These are phyloP conservation scores for Ophion ellenae DNA, from an alignment of 2,888 invertebrate genomes.

Conservation along the genomic window DNA sequence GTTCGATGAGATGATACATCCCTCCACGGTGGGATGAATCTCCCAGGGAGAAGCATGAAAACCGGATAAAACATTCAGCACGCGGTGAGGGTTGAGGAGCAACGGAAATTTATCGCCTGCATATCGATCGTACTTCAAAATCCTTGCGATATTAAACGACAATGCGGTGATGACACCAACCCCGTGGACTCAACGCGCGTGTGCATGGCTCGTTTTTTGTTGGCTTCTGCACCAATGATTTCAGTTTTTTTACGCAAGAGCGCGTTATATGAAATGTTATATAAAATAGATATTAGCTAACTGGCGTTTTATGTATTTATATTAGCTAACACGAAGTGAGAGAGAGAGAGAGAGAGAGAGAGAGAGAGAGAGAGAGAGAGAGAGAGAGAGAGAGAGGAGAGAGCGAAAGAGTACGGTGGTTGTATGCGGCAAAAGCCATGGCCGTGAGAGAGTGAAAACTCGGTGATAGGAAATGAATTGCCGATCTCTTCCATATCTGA, in stretches of 20 bases:
- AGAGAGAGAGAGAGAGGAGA: neutral
- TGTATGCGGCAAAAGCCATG: neutral
- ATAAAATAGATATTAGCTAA: neutral
- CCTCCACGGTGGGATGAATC: slow-evolving; percentile 31
- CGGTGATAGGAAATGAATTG: slow-evolving; percentile 56
- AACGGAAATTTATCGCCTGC: slow-evolving; percentile 44
- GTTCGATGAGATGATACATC: slow-evolving; percentile 35
- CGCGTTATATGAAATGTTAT: neutral
- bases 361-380: too few species aligned
- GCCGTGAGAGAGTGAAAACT: slow-evolving; percentile 13
- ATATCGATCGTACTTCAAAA: slow-evolving; percentile 57
- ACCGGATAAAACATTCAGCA: slow-evolving; percentile 11
- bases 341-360: too few species aligned
- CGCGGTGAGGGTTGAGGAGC: neutral
- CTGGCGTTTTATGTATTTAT: neutral
- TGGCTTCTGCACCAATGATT: neutral
- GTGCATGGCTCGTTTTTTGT: neutral
- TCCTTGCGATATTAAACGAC: slow-evolving; percentile 35
- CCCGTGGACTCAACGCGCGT: neutral
- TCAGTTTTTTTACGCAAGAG: neutral
- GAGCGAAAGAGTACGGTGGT: neutral
- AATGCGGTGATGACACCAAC: slow-evolving; percentile 37
- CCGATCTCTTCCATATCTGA: slow-evolving; percentile 53
- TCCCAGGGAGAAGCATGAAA: neutral
- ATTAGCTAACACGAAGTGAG: too few species aligned